Base-by-base conservation (phyloP, 2,888 invertebrate genomes). In the Boloria selene region DNA sequence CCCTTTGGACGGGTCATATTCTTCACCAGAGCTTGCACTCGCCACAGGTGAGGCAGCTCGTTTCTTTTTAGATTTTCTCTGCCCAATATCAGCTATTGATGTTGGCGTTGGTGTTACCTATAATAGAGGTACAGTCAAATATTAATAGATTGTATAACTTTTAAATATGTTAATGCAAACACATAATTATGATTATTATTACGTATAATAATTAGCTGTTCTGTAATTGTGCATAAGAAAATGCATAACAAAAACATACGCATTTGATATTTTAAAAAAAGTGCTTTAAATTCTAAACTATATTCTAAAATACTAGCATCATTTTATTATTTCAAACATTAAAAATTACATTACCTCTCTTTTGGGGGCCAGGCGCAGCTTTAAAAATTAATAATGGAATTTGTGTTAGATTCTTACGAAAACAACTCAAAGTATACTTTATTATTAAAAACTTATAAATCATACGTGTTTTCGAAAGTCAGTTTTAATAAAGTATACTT, bases 11-110 rank as follows among this genome's bases (percentile, higher is more conserved):
- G 92, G 92, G 70, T 91, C 89, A 63, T 92, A 92, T 74, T 92
- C 92, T 73, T 92, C 92, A 58, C 92, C 92, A 3, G 92, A 92
- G 70, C 92, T 92, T 38, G 84, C 88, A 68, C 91, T 89, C 45
- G 82, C 75, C 1, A 81, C 85, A 0, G 92, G 91, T 6, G 92
- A 89, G 2, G 87, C 85, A 0, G 83, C 83, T 50, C 87, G 80
- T 71, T 92, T 92, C 79, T 91, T 91, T 75, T 92, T 92, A 0
- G 90, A 90, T 75, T 88, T 91, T 65, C 87, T 83, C 72, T 85
- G 90, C 14, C 89, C 90, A 65, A 91, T 75, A 67, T 91, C 90
- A 2, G 87, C 81, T 70, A 90, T 82, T 56, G 88, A 84, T 47
- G 81, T 81, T 61, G 88, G 86, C 63, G 86, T 84, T 65, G 88